Percentiles rank a stretch among this genome's conserved stretches.
phyloP scores from a whole-genome alignment of 2,113 vertebrate genomes.

The Cisticola juncidis region DNA sequence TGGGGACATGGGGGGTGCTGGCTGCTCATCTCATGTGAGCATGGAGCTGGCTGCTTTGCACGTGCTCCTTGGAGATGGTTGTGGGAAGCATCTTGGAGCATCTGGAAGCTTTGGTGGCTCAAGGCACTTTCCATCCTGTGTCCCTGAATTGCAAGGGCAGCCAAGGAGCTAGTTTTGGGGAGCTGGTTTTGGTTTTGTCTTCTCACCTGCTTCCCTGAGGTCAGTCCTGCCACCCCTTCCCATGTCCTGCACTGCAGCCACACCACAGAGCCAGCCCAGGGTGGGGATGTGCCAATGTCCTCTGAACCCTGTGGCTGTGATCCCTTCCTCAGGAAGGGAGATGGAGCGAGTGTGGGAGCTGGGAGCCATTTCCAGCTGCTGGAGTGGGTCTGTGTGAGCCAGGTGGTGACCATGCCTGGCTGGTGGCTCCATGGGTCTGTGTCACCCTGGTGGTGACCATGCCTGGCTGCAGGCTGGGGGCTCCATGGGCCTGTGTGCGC shows the following conservation, averaged over 20 bases:
- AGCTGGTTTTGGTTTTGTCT: not conserved
- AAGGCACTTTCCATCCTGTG: rapidly evolving
- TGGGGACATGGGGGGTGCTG: not conserved
- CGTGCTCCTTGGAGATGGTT: not conserved
- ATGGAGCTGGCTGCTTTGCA: not conserved
- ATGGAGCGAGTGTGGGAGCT: not conserved
- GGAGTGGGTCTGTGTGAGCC: not conserved
- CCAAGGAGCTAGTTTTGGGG: not conserved
- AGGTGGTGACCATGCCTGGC: not conserved
- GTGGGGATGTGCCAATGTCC: rapidly evolving
- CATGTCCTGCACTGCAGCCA: not conserved
- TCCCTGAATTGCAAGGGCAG: not conserved
- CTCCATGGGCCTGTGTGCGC: no score
- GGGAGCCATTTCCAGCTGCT: not conserved
- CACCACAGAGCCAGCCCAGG: rapidly evolving
- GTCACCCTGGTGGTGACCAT: no score
- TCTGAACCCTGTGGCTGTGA: not conserved
- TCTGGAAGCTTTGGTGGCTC: not conserved
- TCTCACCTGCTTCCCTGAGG: not conserved
- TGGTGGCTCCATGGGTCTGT: not conserved
- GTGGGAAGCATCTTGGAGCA: not conserved
- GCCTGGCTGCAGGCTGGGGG: no score
- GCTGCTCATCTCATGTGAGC: not conserved
- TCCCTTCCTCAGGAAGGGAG: not conserved
- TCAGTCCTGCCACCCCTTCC: not conserved